Conservation (phyloP, 2,797 vertebrate species). For the Molothrus ater region DNA sequence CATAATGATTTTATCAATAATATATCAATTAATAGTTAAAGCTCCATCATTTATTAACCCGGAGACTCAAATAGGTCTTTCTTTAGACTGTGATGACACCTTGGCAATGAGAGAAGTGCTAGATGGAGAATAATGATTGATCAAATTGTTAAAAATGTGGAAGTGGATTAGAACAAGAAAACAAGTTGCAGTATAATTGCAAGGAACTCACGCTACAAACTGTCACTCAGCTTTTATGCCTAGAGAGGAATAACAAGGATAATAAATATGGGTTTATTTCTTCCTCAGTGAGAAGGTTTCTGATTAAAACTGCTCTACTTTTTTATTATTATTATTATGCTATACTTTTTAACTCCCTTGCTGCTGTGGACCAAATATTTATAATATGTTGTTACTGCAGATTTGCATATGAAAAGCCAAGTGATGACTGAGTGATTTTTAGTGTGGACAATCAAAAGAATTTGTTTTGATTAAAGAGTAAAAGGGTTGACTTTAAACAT, state of each 20-base stretch:
- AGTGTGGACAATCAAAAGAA: neutral
- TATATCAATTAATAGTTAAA: slow-evolving; percentile 6
- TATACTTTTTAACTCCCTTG: neutral
- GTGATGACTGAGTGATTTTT: neutral
- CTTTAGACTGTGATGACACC: neutral
- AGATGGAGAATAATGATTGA: neutral
- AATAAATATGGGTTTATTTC: neutral
- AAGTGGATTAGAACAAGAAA: neutral
- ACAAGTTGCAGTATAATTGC: neutral
- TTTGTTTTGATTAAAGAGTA: neutral
- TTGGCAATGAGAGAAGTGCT: neutral
- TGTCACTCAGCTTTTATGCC: neutral
- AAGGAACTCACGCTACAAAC: neutral
- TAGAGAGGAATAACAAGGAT: neutral
- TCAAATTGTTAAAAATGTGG: neutral
- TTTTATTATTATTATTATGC: neutral
- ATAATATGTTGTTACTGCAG: neutral
- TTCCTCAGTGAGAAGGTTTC: neutral
- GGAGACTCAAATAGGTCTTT: neutral
- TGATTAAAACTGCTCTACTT: neutral
- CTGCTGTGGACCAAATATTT: neutral
- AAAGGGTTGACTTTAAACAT: neutral
- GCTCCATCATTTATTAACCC: neutral
- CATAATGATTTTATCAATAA: slow-evolving; percentile 10
- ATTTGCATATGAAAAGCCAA: neutral